Evolutionary conservation across 1,140 invertebrate genomes (phyloP).

Genomic region (Drosophila parabipectinata): DNA sequence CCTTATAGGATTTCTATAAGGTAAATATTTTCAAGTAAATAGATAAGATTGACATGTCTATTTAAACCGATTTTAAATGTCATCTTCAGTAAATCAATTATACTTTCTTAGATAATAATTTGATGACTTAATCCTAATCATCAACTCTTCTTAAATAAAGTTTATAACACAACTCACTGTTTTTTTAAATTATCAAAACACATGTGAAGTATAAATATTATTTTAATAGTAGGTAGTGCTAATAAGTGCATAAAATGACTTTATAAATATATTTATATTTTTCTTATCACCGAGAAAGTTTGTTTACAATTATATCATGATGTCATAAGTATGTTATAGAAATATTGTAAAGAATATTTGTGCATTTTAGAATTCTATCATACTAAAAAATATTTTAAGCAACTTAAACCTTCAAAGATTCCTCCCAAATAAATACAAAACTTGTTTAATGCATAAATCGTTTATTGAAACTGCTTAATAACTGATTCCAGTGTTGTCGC

Average conservation of each 20-base stretch:
- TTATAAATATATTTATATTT: too few relatives aligned
- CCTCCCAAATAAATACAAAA: background rate
- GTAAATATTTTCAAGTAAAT: background rate
- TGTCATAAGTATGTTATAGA: too few relatives aligned
- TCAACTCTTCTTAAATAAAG: background rate
- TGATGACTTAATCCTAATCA: slow-evolving; percentile 11
- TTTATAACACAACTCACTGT: slow-evolving; percentile 16
- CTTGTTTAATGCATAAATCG: background rate
- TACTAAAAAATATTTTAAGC: too few relatives aligned
- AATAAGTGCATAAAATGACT: too few relatives aligned
- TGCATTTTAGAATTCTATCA: too few relatives aligned
- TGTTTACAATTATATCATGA: too few relatives aligned
- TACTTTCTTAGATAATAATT: slow-evolving; percentile 10
- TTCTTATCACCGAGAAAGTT: background rate
- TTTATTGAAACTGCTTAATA: slow-evolving; percentile 35
- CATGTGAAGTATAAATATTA: background rate
- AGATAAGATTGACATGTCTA: slow-evolving; percentile 5
- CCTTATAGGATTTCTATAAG: background rate
- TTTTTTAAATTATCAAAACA: background rate
- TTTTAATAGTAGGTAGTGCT: too few relatives aligned
- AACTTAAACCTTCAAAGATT: too few relatives aligned
- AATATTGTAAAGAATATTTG: too few relatives aligned
- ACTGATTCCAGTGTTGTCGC: slow-evolving; percentile 60
- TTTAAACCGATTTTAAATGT: background rate
- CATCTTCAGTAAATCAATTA: slow-evolving; percentile 6